Base-by-base conservation (phyloP, 2,888 invertebrate genomes). In the Ophion costatus region DNA sequence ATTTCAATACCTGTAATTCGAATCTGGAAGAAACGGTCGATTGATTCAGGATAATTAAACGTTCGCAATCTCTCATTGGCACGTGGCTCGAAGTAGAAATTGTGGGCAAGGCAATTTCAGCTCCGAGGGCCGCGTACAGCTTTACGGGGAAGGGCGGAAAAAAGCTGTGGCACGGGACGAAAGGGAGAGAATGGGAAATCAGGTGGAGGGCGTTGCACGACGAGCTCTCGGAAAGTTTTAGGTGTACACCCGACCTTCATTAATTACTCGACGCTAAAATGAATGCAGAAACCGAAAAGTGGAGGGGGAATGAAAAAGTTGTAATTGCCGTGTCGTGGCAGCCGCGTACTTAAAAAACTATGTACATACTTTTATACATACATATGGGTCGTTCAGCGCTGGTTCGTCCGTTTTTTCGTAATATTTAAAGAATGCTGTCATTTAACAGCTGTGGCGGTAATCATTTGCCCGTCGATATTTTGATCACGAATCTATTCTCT, bases 191-290 rank as follows among this genome's bases (percentile, higher is more conserved):
- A 67, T 22, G 51, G 76, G 66, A 75, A 81, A 73, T 73, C 82
- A 66, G 76, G 59, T 56, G 70, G 70, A 38, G 56, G 11, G 59
- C 14, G 63, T 45, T 73, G 63, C 45, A 45, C 63, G 56, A 80
- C 70, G 42, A 77, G 67, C 74, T 59, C 78, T 79, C 67, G 61
- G 56, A 74, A 74, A 74, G 61, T 83, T 69, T 77, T 66, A 45
- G 63, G 67, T 66, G 76, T 67, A 45, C 56, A 57, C 51, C 33
- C 80, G 75, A 76, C 74, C 84, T 87, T 83, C 84, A 84, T 88
- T 87, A 86, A 88, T 87, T 87, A 85, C 79, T 80, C 76, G 74
- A 77, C 84, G 81, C 80, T 79, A 78, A 83, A 88, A 86, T 80
- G 66, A 80, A 77, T 79, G 70, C 66, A 61, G 66, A 79, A 82